Conservation (phyloP, 2,797 vertebrate genomes). For the Melanotaenia boesemani region DNA sequence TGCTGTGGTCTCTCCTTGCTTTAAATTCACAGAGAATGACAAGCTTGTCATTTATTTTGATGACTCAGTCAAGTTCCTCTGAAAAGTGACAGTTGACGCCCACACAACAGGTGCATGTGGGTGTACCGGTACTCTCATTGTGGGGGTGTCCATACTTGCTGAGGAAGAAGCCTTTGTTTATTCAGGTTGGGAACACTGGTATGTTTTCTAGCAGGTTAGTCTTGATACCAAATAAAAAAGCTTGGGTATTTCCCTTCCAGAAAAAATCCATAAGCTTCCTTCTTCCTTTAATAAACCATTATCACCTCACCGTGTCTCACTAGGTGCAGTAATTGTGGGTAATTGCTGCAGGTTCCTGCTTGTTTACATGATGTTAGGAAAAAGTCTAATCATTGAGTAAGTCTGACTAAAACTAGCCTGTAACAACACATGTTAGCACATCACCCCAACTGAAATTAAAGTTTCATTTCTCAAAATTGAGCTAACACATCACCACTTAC, state of each 20-base stretch:
- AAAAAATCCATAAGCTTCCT: not conserved
- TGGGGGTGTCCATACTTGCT: not conserved
- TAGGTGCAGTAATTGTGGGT: not conserved
- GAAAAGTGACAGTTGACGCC: not conserved
- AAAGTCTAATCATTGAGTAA: not conserved
- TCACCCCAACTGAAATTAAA: not conserved
- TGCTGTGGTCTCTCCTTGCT: not conserved
- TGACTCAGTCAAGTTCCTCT: not conserved
- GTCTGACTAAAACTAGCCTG: not conserved
- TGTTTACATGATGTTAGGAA: no score
- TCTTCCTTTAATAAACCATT: not conserved
- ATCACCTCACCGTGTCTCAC: not conserved
- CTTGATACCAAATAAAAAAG: not conserved
- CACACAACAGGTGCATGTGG: not conserved
- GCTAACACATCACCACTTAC: not conserved
- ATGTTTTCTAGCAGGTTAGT: not conserved
- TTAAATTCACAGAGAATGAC: not conserved
- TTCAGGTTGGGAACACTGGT: not conserved
- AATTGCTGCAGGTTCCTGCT: not conserved
- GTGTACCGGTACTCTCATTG: not conserved
- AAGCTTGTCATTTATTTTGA: not conserved
- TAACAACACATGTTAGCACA: not conserved
- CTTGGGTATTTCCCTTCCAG: not conserved
- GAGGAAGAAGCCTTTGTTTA: not conserved
- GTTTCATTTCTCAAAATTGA: not conserved